A percentile compares a stretch with the other conserved stretches of the same genome.
Evolutionary conservation across 2,113 vertebrate genomes (phyloP).

Genomic region (Kryptolebias marmoratus): DNA sequence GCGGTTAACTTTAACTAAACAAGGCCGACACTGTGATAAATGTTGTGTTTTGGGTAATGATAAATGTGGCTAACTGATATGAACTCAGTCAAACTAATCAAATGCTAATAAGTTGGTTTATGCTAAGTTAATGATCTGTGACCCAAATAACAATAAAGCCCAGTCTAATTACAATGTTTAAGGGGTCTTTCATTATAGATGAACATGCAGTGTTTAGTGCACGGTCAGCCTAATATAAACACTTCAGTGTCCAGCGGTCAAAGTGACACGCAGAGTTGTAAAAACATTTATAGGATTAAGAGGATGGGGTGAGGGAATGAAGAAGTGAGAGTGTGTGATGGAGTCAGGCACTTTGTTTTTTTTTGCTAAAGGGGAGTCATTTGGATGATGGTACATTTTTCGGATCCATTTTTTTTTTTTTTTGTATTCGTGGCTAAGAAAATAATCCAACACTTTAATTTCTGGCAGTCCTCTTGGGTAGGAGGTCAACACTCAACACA

Average conservation of each 20-base stretch:
- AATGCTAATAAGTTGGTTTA: slow-evolving; percentile 79
- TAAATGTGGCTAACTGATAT: slow-evolving; percentile 62
- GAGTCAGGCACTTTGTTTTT: slow-evolving; percentile 64
- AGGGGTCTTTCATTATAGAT: slow-evolving; percentile 70
- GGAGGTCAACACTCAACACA: background rate
- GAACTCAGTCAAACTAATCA: slow-evolving; percentile 71
- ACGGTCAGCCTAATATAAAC: slow-evolving; percentile 68
- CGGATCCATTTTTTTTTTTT: slow-evolving; percentile 52
- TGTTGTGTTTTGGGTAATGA: slow-evolving; percentile 37
- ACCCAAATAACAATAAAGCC: slow-evolving; percentile 77
- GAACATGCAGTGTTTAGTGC: slow-evolving; percentile 56
- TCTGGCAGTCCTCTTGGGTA: background rate
- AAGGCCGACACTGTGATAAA: slow-evolving; percentile 42
- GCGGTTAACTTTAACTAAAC: slow-evolving; percentile 24
- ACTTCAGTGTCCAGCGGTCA: slow-evolving; percentile 71
- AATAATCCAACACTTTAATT: background rate
- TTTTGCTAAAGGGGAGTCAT: slow-evolving; percentile 81
- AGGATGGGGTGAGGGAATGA: slow-evolving; percentile 35
- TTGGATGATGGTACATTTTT: slow-evolving; percentile 63
- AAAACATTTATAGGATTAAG: slow-evolving; percentile 84
- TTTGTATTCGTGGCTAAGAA: too few species aligned
- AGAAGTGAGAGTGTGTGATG: slow-evolving; percentile 21
- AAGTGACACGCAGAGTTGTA: slow-evolving; percentile 80
- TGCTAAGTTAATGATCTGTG: slow-evolving; percentile 71
- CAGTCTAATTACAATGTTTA: slow-evolving; percentile 78